Base-by-base conservation (phyloP, 2,888 invertebrate species). In the Drosophila merina region DNA sequence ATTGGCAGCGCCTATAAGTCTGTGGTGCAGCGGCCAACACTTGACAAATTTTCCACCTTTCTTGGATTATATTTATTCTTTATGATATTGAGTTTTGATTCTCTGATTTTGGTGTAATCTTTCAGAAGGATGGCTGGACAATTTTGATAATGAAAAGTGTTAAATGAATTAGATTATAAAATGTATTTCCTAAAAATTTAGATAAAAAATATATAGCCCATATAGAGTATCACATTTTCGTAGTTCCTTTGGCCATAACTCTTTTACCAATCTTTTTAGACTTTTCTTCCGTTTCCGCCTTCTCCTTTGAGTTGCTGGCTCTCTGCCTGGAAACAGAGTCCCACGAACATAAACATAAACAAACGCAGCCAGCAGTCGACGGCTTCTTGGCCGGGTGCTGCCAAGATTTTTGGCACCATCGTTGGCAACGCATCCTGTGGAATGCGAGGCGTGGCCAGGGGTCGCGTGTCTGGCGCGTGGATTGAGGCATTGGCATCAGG, bases 1-100 rank as follows among this genome's bases (percentile, higher is more conserved):
- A 77, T 83, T 77, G 82, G 74, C 62, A 89, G 89, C 89, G 89
- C 88, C 89, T 87, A 89, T 76, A 82, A 89, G 89, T 90, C 89
- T 90, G 76, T 85, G 64, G 38, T 88, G 87, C 88, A 87, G 78
- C 79, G 40, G 62, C 66, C 77, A 72, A 75, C 79, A 83, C 76
- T 76, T 77, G 55, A 72, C 76, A 79, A 78, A 73, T 79, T 63
- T 70, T 57, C 42, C 45, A 48, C 38, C 38, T 44, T 47, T 2
- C 47, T 44, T 51, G 59, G 40, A 36, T 6, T n/a, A n/a, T 14
- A 26, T 40, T 10, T 51, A 45, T 40, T 40, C 31, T 42, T 8
- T 20, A 2, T 2, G 28, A 26, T 9, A 9, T 48, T 8, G 14
- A 9, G 40, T 2, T 42, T 8, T 33, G 30, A 30, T 14, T 14